These are phyloP conservation scores for Muscicapa adusta DNA, from an alignment of 2,113 vertebrate species.

Conservation along the genomic window DNA sequence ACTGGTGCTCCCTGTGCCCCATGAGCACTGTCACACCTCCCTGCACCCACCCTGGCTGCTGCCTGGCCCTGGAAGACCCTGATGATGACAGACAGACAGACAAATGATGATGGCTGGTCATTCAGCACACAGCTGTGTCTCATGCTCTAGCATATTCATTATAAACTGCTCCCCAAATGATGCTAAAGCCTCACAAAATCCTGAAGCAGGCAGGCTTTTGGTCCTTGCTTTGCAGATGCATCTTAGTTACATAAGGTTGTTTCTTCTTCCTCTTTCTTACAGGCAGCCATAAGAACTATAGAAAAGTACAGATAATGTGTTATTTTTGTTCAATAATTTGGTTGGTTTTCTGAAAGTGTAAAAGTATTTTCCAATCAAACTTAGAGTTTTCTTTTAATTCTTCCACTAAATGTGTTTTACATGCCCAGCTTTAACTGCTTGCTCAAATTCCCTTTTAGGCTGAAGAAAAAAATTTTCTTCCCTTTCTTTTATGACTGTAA, in stretches of 20 bases:
- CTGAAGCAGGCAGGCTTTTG: neutral
- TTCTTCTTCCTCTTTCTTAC: constrained; percentile 6
- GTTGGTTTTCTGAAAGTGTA: neutral
- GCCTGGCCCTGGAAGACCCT: neutral
- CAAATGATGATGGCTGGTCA: neutral
- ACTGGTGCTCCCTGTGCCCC: neutral
- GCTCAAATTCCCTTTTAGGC: neutral
- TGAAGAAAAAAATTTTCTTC: neutral
- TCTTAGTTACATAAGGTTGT: neutral
- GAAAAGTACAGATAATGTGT: neutral
- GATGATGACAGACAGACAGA: too few species aligned
- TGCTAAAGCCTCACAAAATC: neutral
- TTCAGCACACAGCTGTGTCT: neutral
- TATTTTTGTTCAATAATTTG: neutral
- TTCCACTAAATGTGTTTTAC: neutral
- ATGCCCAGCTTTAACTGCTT: neutral
- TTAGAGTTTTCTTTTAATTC: neutral
- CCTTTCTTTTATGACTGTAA: neutral
- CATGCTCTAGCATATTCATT: neutral
- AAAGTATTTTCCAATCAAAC: neutral
- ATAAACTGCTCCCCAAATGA: neutral
- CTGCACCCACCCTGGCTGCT: neutral
- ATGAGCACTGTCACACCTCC: neutral
- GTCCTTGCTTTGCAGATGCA: neutral
- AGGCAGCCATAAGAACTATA: neutral